Evolutionary conservation across 2,113 vertebrate genomes (phyloP), one percentile per base, ranked within the genome.

Genomic region (Thunnus maccoyii): DNA sequence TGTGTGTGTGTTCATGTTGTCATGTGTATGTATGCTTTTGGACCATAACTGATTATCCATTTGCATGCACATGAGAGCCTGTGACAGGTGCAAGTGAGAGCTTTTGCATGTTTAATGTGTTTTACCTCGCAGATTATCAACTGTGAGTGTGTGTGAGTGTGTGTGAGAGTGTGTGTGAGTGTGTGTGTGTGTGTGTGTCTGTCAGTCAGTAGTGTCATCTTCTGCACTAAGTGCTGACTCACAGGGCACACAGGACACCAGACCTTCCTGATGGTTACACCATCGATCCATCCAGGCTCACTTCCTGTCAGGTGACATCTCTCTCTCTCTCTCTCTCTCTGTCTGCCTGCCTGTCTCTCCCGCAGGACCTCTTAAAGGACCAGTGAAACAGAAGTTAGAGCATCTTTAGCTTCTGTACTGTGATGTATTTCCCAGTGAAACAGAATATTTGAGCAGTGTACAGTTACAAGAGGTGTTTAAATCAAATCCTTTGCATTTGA

Each of bases 181-280:
- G 78, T 46, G 48, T 62, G 63, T 55, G 68, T 61, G 55, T 54
- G 56, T 69, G 64, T 57, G 66, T 69, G 36, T 68, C 4, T 60
- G 20, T 78, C 66, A 63, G 71, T 87, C 65, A 76, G 71, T 20
- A 63, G 82, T 78, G 75, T 85, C 76, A 63, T 84, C 48, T 83
- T 82, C 82, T 47, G 86, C 52, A 60, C 55, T 72, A 72, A 87
- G 75, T 87, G 93, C 93, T 93, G 92, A 93, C 84, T 93, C 93
- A 93, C 87, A 16, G 82, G 70, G 72, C 78, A 78, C 71, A 83
- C 48, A 86, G 81, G 87, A 92, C 85, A 86, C 75, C 44, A 81
- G 85, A 84, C 88, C 67, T 79, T 84, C 48, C 84, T 61, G 75
- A 80, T 71, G 80, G 74, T 74, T 78, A 66, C 52, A 69, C 62